These are phyloP conservation scores for Seira sanloemensis DNA, from an alignment of 2,888 invertebrate species.

Conservation along the genomic window DNA sequence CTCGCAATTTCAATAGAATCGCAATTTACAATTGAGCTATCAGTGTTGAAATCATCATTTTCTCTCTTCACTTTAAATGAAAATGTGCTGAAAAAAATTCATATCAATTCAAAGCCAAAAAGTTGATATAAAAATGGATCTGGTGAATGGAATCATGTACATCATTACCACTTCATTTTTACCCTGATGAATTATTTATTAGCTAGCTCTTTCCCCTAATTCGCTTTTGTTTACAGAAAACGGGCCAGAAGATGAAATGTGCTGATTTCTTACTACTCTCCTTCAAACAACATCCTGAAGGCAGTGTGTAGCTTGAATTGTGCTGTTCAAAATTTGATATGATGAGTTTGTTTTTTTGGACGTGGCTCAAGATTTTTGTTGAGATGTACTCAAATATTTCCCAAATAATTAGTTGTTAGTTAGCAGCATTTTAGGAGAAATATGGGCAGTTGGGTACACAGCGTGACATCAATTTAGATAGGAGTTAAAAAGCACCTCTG, in stretches of 20 bases:
- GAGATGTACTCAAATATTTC: background rate
- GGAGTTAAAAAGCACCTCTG: background rate
- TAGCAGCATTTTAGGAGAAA: background rate
- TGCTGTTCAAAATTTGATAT: too few relatives aligned
- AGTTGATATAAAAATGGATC: background rate
- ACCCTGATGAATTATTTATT: background rate
- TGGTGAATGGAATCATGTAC: background rate
- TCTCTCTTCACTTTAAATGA: background rate
- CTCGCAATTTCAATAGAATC: background rate
- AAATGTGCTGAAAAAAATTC: background rate
- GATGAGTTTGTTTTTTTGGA: background rate
- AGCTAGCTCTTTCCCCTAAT: background rate
- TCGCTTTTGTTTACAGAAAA: background rate
- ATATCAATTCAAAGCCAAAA: background rate
- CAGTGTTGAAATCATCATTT: background rate
- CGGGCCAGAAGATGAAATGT: background rate
- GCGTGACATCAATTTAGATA: background rate
- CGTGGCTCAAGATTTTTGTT: background rate
- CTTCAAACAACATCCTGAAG: background rate
- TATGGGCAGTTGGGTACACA: background rate
- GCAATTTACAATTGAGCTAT: background rate
- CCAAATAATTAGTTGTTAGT: background rate
- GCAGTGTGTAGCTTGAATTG: background rate
- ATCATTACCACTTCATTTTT: background rate
- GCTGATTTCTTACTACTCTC: too few relatives aligned